phyloP scores from a whole-genome alignment of 2,113 vertebrate species.

The Lynx canadensis region DNA sequence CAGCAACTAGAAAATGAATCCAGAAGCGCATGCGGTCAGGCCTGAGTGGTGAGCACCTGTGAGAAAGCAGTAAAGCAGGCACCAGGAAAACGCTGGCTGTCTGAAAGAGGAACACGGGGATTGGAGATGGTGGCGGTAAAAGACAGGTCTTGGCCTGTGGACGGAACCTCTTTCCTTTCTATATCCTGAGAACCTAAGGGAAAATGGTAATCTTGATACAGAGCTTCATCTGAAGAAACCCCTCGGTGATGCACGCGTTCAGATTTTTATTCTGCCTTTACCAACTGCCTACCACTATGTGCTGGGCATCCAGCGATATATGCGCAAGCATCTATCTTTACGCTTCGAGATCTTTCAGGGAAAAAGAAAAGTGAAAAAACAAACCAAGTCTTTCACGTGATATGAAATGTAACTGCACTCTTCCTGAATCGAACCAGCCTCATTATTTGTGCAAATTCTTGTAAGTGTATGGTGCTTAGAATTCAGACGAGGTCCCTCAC shows the following conservation, averaged over 20 bases:
- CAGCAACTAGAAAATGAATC: not conserved
- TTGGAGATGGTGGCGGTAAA: not conserved
- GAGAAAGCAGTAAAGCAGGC: not conserved
- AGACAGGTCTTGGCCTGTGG: not conserved
- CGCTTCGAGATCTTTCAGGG: not conserved
- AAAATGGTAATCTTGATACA: not conserved
- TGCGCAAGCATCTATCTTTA: not conserved
- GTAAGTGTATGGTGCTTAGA: not conserved
- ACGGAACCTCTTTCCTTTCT: not conserved
- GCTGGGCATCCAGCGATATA: not conserved
- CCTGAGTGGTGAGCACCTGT: not conserved
- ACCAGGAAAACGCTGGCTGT: not conserved
- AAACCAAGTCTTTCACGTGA: not conserved
- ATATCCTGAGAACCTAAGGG: not conserved
- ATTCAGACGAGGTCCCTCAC: not conserved
- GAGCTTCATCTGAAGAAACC: not conserved
- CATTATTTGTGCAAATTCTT: conserved; percentile 47
- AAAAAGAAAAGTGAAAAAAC: not conserved
- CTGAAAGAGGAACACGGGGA: rapidly evolving
- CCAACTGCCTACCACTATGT: not conserved
- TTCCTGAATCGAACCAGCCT: not conserved
- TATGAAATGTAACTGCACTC: not conserved
- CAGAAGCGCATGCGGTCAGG: not conserved
- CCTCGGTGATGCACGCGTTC: not conserved
- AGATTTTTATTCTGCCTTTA: not conserved